Evolutionary conservation across 2,113 vertebrate species (phyloP).

Genomic region (Notarius lentiginosus): DNA sequence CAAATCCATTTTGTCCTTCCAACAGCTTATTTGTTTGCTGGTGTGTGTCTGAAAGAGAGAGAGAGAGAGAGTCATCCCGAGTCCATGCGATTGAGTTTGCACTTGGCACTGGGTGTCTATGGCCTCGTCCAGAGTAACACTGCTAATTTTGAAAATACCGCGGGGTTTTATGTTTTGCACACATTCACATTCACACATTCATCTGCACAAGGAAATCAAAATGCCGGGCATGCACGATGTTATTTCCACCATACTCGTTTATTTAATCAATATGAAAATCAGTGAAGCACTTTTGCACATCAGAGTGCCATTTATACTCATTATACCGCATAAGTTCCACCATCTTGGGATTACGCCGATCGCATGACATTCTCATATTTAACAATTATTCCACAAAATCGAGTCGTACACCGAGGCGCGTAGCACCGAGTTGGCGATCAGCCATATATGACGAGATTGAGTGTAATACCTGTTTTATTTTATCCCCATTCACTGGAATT

Average conservation of each 20-base stretch:
- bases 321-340: neutral
- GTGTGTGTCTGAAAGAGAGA: slow-evolving; percentile 43
- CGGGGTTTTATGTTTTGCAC: neutral
- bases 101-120: neutral
- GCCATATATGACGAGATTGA: too few species aligned
- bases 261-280: neutral
- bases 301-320: neutral
- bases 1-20: slow-evolving; percentile 42
- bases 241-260: neutral
- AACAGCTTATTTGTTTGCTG: slow-evolving; percentile 46
- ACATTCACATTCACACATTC: neutral
- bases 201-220: neutral
- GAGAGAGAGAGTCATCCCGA: neutral
- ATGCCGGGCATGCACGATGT: neutral
- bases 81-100: neutral
- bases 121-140: neutral
- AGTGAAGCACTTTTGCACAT: neutral
- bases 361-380: neutral
- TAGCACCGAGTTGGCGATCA: too few species aligned
- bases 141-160: neutral
- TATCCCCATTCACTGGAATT: too few species aligned
- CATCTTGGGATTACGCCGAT: neutral
- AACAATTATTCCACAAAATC: too few species aligned
- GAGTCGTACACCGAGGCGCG: too few species aligned
- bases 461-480: too few species aligned